phyloP scores from a whole-genome alignment of 2,888 invertebrate species.

The Polymixis flavicincta region DNA sequence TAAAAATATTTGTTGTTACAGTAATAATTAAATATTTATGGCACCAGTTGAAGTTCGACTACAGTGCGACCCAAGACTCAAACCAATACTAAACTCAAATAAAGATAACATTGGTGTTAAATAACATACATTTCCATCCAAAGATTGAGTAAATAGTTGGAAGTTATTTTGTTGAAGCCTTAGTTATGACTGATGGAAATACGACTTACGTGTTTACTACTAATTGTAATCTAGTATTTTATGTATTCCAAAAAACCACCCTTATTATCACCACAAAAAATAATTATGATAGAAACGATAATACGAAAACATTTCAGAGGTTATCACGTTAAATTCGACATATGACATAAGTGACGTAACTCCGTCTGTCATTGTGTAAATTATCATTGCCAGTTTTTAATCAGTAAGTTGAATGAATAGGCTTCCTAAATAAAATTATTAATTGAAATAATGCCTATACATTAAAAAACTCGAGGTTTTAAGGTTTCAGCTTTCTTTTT shows the following conservation, averaged over 20 bases:
- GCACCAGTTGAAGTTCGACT: background rate
- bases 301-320: constrained; percentile 78
- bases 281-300: constrained; percentile 60
- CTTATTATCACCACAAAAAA: constrained; percentile 50
- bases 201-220: constrained; percentile 56
- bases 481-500: background rate
- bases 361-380: constrained; percentile 4
- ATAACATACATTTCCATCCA: constrained; percentile 32
- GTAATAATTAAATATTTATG: constrained; percentile 8
- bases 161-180: constrained; percentile 8
- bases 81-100: constrained; percentile 24
- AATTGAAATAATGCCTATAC: too few species aligned
- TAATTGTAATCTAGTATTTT: constrained; percentile 36
- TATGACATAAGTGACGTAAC: constrained; percentile 64
- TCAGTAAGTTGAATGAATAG: too few species aligned
- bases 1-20: constrained; percentile 19
- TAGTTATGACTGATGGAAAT: constrained; percentile 21
- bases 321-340: constrained; percentile 67
- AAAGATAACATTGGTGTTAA: constrained; percentile 30
- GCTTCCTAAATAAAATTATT: too few species aligned
- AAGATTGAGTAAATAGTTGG: constrained; percentile 35
- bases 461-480: background rate
- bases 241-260: constrained; percentile 54
- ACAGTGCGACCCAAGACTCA: background rate
- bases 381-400: constrained; percentile 22